Evolutionary conservation across 2,888 invertebrate species (phyloP), one percentile per base, ranked within the genome.

Genomic region (Heliconius ethilla): DNA sequence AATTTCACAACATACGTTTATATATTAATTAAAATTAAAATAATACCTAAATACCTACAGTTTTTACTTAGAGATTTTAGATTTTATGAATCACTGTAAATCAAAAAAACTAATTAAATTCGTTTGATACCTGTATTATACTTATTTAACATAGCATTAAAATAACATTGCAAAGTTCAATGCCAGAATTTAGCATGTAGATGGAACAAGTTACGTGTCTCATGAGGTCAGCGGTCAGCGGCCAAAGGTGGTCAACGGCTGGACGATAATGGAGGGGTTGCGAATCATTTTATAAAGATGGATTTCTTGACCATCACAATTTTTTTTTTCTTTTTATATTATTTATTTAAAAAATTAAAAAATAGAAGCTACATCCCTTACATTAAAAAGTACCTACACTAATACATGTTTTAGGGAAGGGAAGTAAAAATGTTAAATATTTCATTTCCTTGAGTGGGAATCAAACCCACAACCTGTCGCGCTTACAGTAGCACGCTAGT

Each of bases 161-260:
- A 63, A 63, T 27, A 77, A 80, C 79, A 82, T 83, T 78, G 83
- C 83, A 83, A 88, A 89, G 89, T 91, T 92, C 92, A 85, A 85
- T 86, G 85, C 82, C 84, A 83, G 78, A 40, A 81, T 75, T 77
- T 75, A 65, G 80, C 74, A 76, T 29, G 80, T 72, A 70, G 59
- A 79, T 69, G 75, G 79, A 83, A 83, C 89, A 86, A 89, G 89
- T 88, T 86, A 86, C 85, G 84, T 84, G 87, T 92, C 91, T 90
- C 92, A 91, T 85, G 88, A 90, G 92, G 92, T 92, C 90, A 89
- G 82, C 84, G 88, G 87, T 85, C 89, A 89, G 81, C 86, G 93
- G 92, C 90, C 92, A 92, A 88, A 88, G 93, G 92, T 93, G 92
- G 88, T 87, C 90, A 93, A 93, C 93, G 93, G 91, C 87, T 81